phyloP scores from a whole-genome alignment of 2,888 invertebrate genomes.

The Dynastes tityus region DNA sequence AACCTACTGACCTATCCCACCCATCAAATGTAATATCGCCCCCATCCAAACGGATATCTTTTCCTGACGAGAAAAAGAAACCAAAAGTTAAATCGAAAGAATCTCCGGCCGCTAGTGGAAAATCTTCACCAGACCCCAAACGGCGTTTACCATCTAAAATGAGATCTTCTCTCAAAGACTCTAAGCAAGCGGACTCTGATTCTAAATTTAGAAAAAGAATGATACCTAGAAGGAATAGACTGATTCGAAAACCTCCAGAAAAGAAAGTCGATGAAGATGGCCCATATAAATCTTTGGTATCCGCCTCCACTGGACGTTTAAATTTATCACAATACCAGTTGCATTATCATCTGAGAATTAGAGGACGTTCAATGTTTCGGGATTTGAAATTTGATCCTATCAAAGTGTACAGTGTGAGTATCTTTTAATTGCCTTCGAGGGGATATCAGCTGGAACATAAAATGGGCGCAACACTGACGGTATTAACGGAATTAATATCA shows the following conservation, averaged over 20 bases:
- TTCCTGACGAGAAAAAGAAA: neutral
- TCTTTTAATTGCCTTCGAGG: neutral
- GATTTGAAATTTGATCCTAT: slow-evolving; percentile 40
- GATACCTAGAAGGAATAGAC: neutral
- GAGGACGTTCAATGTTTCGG: neutral
- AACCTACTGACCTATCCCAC: neutral
- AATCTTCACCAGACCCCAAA: neutral
- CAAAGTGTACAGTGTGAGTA: slow-evolving; percentile 43
- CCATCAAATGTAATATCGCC: neutral
- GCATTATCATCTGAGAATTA: slow-evolving; percentile 36
- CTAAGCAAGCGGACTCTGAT: neutral
- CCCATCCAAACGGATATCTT: neutral
- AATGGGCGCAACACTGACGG: too few relatives aligned
- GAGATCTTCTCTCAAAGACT: neutral
- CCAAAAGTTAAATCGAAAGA: neutral
- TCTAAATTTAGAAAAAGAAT: neutral
- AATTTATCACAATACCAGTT: slow-evolving; percentile 23
- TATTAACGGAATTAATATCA: too few relatives aligned
- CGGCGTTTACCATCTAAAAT: neutral
- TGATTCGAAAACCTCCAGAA: neutral
- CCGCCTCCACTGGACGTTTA: neutral
- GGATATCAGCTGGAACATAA: neutral
- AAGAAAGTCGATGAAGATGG: slow-evolving; percentile 40
- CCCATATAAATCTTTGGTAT: slow-evolving; percentile 31
- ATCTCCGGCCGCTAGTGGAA: neutral